Base-by-base conservation (phyloP, 2,888 invertebrate species). In the Eristalis arbustorum region DNA sequence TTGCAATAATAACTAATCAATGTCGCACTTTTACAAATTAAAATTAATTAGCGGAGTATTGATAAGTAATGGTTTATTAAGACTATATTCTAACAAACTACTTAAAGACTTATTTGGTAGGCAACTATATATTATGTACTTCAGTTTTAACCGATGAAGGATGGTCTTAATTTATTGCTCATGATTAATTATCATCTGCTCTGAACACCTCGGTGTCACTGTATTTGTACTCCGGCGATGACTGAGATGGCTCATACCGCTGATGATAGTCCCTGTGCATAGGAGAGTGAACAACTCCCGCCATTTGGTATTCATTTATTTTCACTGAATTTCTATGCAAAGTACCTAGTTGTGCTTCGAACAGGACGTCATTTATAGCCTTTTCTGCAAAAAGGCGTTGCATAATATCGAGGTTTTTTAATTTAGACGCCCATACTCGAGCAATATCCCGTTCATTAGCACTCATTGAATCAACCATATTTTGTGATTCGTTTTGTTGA, bases 371-470 rank as follows among this genome's bases (percentile, higher is more conserved):
- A 37, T 92, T 92, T 63, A 92, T 91, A 66, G 92, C 92, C 6
- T 92, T 91, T 79, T 92, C 92, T 1, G 92, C 92, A n/a, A 91
- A 89, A 3, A 92, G 87, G 0, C 92, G 90, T 61, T 92, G 92
- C 14, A 91, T 91, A 8, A 90, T 89, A 0, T 90, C 90, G 72
- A 92, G 84, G 22, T 91, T 89, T 69, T 92, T 91, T 0, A 92
- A 75, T 64, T 92, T 92, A 72, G 90, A 89, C 3, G 92, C 91
- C 92, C 92, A 92, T 2, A 92, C 91, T 57, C 91, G 91, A 8
- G 92, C 90, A n/a, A 84, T 68, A n/a, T 84, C 76, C 5, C 40
- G 37, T 40, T 80, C 80, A 6, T 62, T 76, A 25, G 71, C 69
- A 40, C 25, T 40, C 11, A 71, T 71, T 0, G 56, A 37, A 1